Evolutionary conservation across 2,113 vertebrate species (phyloP), one percentile per base, ranked within the genome.

Genomic region (Ptychochromis oligacanthus): DNA sequence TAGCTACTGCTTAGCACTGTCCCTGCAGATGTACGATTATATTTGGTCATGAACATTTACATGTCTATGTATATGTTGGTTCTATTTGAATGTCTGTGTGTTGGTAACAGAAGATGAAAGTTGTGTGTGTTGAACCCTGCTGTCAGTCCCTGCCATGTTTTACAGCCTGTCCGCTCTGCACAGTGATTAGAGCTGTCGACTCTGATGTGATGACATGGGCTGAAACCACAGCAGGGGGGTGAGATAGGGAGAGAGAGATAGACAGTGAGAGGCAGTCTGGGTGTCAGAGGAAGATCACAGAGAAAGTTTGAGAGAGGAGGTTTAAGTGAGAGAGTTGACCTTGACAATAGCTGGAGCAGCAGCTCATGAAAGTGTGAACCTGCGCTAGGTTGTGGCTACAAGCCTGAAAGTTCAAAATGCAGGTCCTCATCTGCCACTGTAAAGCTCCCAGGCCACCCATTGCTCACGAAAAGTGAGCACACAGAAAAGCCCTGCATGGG

Each of bases 81-180:
- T 84, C 64, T 81, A 64, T 79, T 77, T 83, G 89, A 62, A 82
- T 59, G 82, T 18, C 43, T 84, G 81, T 80, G 86, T 88, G 84
- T 64, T 79, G 80, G 76, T 72, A 74, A 78, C 80, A 65, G 78
- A 81, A 92, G 92, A 93, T 92, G 92, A 94, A 94, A 94, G 92
- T 91, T 94, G 86, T 65, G 87, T 74, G 93, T 89, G 90, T 91
- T 94, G 93, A 94, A 89, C 94, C 89, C 75, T 57, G 86, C 94
- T 95, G 94, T 95, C 94, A 94, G 91, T 92, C 90, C 88, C 90
- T 92, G 93, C 94, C 93, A 94, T 94, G 94, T 95, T 95, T 94
- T 94, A 95, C 94, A 95, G 92, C 88, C 93, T 84, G 88, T 93
- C 90, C 81, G 92, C 91, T 93, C 90, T 87, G 88, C 93, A 91